Evolutionary conservation across 2,113 vertebrate genomes (phyloP), one percentile per base, ranked within the genome.

Genomic region (Oreotrochilus melanogaster): DNA sequence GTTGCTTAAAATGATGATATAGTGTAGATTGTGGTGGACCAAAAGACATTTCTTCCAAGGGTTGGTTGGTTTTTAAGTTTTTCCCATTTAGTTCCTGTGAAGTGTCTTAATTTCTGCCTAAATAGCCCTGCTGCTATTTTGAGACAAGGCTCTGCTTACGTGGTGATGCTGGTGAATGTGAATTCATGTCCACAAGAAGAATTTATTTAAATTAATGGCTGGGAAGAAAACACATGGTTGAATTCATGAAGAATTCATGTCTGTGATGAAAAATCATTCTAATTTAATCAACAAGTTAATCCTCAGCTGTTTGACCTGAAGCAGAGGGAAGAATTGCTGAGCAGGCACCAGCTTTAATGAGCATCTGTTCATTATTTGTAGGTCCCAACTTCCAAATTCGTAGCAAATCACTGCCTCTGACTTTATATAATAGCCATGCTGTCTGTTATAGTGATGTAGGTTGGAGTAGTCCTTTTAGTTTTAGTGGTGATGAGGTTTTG

Each of bases 141-240:
- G 4, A 16, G 45, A 24, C 56, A 43, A 53, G 0, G 2, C 57
- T 25, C 33, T 17, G 12, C 1, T 0, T 48, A 21, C 0, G 0
- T 45, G 18, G 47, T 12, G 62, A 11, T 43, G 18, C 31, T 35
- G 35, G 18, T 51, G 54, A 47, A 42, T 9, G 28, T 5, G 3
- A 62, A 18, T 47, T 74, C 28, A 19, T 31, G 14, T 16, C 56
- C 28, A 3, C 12, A 22, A 70, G 61, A 17, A 35, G 67, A 65
- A 37, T 25, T 31, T 7, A 30, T 65, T 47, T 39, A 61, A 64
- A 53, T 53, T 23, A 14, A 27, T 11, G 71, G 18, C 18, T 31
- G 7, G 15, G 33, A 35, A 76, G 19, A 47, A 80, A 70, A 84
- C 24, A 60, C 1, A 0, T 56, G 43, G 14, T 50, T 87, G 35